Percentiles rank a stretch among this genome's conserved stretches.
phyloP scores from a whole-genome alignment of 2,113 vertebrate genomes.

The Oreochromis spilurus region DNA sequence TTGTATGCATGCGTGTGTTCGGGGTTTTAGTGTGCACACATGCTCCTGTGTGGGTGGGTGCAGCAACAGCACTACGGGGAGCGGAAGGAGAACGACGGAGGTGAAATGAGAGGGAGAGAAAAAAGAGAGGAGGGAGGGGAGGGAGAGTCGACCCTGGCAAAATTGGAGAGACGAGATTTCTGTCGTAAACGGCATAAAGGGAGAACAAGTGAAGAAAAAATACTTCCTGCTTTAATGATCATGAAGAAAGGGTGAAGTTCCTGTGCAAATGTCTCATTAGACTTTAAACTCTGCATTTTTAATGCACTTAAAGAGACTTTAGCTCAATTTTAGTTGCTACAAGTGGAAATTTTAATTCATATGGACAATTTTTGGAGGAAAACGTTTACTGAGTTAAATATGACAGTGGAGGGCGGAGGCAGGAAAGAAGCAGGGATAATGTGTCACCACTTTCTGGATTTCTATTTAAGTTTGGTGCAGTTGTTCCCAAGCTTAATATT shows the following conservation, averaged over 20 bases:
- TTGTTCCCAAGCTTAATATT: not conserved
- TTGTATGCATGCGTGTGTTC: not conserved
- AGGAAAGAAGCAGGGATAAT: not conserved
- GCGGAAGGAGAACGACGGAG: slow-evolving; percentile 48
- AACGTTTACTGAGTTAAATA: not conserved
- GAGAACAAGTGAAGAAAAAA: not conserved
- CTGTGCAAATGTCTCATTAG: not conserved
- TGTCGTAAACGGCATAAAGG: slow-evolving; percentile 3
- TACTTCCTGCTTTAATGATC: not conserved
- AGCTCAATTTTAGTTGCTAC: not conserved
- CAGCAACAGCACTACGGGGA: slow-evolving; percentile 58
- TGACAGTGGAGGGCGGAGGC: not conserved
- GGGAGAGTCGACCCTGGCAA: not conserved
- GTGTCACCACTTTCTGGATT: not conserved
- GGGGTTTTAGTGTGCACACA: not conserved
- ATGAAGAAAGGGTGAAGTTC: not conserved
- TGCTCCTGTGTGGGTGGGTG: slow-evolving; percentile 38
- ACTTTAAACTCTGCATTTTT: not conserved
- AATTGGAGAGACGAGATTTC: slow-evolving; percentile 30
- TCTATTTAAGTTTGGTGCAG: not conserved
- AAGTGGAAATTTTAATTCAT: not conserved
- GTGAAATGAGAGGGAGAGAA: slow-evolving; percentile 44
- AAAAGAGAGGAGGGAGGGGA: not conserved
- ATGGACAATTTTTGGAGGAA: not conserved
- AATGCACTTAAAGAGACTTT: not conserved